Conservation (phyloP, 2,797 vertebrate species). For the Cyprinodon diabolis region DNA sequence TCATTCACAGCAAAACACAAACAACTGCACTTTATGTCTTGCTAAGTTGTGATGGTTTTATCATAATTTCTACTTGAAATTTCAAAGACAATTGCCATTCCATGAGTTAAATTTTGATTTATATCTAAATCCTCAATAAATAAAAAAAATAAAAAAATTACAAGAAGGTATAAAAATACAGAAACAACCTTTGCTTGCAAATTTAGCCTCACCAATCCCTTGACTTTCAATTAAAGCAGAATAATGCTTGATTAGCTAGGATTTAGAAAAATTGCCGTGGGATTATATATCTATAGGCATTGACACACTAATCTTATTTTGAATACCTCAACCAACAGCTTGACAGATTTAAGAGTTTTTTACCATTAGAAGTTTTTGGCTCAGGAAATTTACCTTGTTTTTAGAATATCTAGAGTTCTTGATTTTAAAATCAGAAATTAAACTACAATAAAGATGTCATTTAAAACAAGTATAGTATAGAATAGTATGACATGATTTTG, state of each 20-base stretch:
- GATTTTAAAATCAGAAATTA: background rate
- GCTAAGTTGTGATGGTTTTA: background rate
- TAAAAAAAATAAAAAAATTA: background rate
- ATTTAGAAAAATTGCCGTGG: no score
- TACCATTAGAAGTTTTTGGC: background rate
- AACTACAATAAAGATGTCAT: background rate
- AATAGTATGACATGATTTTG: background rate
- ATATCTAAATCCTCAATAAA: background rate
- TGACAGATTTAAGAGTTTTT: no score
- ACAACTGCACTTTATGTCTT: constrained; percentile 18
- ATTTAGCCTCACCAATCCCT: background rate
- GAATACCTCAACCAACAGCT: no score
- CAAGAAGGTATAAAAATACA: no score
- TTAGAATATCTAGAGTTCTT: background rate
- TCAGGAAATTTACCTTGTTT: background rate
- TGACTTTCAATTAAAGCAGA: no score
- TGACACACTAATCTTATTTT: no score
- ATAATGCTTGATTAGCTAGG: no score
- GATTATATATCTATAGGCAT: no score
- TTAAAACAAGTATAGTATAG: background rate
- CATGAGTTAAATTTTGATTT: background rate
- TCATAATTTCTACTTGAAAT: constrained; percentile 26
- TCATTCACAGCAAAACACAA: constrained; percentile 9
- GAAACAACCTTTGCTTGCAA: no score
- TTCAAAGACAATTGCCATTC: background rate